phyloP scores from a whole-genome alignment of 1,140 invertebrate genomes.

The Drosophila tani region DNA sequence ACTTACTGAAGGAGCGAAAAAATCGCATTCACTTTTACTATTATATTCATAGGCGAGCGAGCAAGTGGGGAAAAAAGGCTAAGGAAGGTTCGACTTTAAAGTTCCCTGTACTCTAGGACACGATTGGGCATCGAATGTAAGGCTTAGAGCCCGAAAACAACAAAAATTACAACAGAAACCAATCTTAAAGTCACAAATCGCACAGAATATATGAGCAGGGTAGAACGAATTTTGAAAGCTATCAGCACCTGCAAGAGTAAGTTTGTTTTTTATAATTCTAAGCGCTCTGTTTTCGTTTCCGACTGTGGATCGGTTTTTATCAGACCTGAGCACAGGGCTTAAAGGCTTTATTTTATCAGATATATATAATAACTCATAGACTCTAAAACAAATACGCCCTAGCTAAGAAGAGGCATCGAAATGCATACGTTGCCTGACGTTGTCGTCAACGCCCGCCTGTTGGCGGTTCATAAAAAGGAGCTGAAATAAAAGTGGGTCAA shows the following conservation, averaged over 20 bases:
- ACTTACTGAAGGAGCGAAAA: constrained; percentile 26
- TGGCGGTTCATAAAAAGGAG: constrained; percentile 71
- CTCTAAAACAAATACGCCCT: background rate
- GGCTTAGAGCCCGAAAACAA: too few species aligned
- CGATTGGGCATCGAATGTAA: too few species aligned
- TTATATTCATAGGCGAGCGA: constrained; percentile 75
- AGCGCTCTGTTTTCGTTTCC: too few species aligned
- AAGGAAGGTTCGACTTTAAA: background rate
- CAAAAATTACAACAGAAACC: too few species aligned
- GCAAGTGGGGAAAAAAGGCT: constrained; percentile 8
- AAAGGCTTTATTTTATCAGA: too few species aligned
- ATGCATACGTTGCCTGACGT: constrained; percentile 63
- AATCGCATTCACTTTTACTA: constrained; percentile 81
- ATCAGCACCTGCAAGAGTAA: too few species aligned
- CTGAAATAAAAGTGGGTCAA: constrained; percentile 79
- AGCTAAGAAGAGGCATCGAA: constrained; percentile 8
- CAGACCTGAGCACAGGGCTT: too few species aligned
- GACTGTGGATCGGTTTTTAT: too few species aligned
- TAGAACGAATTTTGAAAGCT: too few species aligned
- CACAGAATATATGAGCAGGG: too few species aligned
- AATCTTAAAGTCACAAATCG: too few species aligned
- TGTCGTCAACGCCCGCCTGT: constrained; percentile 49
- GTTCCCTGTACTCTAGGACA: background rate
- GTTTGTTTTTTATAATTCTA: too few species aligned
- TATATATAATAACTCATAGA: background rate